Conservation (phyloP, 1,140 invertebrate genomes). For the Vanessa tameamea region DNA sequence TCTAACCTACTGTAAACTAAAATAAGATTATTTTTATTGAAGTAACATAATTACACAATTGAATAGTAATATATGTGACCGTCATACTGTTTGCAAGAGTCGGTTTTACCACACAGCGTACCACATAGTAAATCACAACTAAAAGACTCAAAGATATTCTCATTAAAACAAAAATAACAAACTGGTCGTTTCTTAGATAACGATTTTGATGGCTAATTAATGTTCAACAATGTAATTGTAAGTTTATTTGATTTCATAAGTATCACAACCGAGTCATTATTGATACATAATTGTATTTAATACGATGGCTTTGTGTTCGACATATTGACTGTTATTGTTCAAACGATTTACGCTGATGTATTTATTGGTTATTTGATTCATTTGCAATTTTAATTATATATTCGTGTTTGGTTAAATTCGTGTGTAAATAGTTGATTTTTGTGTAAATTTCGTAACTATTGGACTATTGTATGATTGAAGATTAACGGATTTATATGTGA, state of each 20-base stretch:
- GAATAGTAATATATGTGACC: no score
- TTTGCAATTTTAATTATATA: conserved; percentile 6
- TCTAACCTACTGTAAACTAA: no score
- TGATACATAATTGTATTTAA: neutral
- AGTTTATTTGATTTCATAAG: neutral
- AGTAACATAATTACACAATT: no score
- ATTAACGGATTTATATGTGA: neutral
- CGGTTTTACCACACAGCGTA: no score
- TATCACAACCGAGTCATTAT: neutral
- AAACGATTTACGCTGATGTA: conserved; percentile 4
- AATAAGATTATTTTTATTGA: no score
- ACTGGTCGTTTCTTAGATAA: no score
- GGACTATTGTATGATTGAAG: neutral
- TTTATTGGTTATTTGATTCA: conserved; percentile 9
- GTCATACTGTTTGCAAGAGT: no score
- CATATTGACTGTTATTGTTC: conserved; percentile 12
- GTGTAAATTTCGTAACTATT: neutral
- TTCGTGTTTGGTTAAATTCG: neutral
- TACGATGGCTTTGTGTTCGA: neutral
- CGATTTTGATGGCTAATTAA: no score
- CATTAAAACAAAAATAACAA: no score
- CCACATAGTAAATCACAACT: no score
- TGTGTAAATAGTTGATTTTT: neutral
- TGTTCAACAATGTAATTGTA: no score
- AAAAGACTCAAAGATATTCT: no score